A percentile compares a stretch with the other conserved stretches of the same genome.
Conservation (phyloP, 2,113 vertebrate species). For the Solenodon paradoxus region DNA sequence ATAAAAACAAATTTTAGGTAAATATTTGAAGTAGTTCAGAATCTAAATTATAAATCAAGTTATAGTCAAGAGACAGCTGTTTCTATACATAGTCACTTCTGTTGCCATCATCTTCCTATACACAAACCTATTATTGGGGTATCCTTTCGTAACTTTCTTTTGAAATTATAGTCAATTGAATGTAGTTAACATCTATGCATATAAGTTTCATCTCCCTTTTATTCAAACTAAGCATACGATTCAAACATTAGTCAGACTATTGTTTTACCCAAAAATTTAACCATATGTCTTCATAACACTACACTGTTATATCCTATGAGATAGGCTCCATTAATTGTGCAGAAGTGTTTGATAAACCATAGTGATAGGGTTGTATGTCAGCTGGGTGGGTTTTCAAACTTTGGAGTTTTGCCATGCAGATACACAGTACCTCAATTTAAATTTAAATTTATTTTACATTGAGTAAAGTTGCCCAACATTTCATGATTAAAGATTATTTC, state of each 20-base stretch:
- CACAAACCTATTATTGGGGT: neutral
- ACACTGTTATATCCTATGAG: neutral
- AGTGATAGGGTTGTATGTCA: neutral
- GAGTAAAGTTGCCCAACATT: neutral
- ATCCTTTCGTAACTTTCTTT: neutral
- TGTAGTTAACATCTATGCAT: neutral
- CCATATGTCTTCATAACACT: neutral
- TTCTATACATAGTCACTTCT: neutral
- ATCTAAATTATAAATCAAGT: neutral
- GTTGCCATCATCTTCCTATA: neutral
- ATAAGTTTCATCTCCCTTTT: neutral
- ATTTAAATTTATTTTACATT: neutral
- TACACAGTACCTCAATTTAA: neutral
- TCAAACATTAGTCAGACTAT: neutral
- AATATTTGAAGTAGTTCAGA: neutral
- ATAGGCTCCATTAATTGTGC: neutral
- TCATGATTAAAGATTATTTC: neutral
- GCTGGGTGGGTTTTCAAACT: neutral
- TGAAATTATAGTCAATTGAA: neutral
- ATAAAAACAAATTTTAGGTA: neutral
- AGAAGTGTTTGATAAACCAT: neutral
- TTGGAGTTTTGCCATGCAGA: neutral
- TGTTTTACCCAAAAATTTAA: neutral
- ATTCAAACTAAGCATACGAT: neutral
- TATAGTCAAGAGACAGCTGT: neutral